Evolutionary conservation across 2,113 vertebrate species (phyloP).

Genomic region (Aplodontia rufa): DNA sequence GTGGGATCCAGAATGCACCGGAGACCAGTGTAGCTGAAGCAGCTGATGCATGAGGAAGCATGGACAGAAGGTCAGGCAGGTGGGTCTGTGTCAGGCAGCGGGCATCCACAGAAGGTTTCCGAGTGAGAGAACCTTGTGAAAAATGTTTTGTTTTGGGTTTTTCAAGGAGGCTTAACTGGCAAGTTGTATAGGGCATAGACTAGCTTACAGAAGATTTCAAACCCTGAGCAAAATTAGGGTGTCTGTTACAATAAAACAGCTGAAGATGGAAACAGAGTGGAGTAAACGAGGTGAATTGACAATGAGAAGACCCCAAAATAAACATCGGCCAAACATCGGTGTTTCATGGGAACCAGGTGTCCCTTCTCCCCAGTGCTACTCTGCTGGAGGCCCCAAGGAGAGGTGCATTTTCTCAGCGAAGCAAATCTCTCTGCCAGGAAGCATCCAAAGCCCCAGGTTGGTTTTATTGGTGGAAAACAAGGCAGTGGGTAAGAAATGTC

Average conservation of each 20-base stretch:
- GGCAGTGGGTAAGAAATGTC: not conserved
- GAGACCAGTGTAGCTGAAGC: not conserved
- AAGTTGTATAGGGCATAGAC: not conserved
- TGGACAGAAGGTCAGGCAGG: not conserved
- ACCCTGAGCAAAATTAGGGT: not conserved
- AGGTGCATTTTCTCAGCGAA: not conserved
- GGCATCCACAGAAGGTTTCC: not conserved
- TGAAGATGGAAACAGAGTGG: not conserved
- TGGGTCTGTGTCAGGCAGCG: not conserved
- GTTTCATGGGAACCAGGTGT: not conserved
- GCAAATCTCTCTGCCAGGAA: not conserved
- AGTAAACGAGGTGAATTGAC: not conserved
- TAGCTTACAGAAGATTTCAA: not conserved
- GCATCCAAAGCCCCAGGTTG: not conserved
- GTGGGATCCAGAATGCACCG: not conserved
- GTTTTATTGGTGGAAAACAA: not conserved
- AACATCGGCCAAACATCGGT: not conserved
- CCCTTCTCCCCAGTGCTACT: not conserved
- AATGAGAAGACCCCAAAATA: not conserved
- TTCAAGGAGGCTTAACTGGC: not conserved
- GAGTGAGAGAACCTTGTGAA: not conserved
- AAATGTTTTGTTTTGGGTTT: not conserved
- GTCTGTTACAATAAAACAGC: not conserved
- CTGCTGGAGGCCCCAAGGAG: not conserved
- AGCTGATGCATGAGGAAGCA: not conserved